A percentile compares a stretch with the other conserved stretches of the same genome.
phyloP scores from a whole-genome alignment of 2,113 vertebrate species.

The Acinonyx jubatus region DNA sequence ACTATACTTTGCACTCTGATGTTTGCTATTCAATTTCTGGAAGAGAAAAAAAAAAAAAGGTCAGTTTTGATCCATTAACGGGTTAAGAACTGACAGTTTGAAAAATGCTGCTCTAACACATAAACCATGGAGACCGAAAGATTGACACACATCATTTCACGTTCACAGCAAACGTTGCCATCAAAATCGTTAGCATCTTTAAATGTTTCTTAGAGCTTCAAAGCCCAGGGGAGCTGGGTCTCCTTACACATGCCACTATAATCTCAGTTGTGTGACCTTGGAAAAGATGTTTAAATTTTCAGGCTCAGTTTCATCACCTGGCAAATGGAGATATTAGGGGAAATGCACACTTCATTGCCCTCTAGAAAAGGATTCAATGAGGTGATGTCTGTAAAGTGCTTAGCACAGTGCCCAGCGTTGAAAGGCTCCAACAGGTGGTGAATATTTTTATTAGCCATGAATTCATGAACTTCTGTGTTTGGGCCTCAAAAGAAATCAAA shows the following conservation, averaged over 20 bases:
- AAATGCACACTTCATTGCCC: background rate
- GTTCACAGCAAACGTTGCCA: background rate
- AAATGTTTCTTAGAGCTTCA: background rate
- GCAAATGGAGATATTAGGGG: background rate
- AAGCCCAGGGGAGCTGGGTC: background rate
- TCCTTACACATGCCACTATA: background rate
- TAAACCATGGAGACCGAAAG: background rate
- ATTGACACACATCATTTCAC: background rate
- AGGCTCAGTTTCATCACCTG: background rate
- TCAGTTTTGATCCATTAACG: background rate
- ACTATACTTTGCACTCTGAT: background rate
- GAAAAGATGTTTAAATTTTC: background rate
- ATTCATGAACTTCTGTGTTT: background rate
- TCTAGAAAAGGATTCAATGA: background rate
- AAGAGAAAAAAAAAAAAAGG: background rate
- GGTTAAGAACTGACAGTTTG: background rate
- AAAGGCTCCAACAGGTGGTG: background rate
- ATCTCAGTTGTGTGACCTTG: background rate
- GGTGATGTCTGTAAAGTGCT: background rate
- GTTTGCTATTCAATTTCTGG: background rate
- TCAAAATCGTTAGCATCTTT: background rate
- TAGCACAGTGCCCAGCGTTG: background rate
- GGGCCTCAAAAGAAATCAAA: background rate
- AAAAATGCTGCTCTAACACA: background rate
- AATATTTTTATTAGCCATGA: background rate